phyloP scores from a whole-genome alignment of 2,888 invertebrate genomes.

The Boloria selene region DNA sequence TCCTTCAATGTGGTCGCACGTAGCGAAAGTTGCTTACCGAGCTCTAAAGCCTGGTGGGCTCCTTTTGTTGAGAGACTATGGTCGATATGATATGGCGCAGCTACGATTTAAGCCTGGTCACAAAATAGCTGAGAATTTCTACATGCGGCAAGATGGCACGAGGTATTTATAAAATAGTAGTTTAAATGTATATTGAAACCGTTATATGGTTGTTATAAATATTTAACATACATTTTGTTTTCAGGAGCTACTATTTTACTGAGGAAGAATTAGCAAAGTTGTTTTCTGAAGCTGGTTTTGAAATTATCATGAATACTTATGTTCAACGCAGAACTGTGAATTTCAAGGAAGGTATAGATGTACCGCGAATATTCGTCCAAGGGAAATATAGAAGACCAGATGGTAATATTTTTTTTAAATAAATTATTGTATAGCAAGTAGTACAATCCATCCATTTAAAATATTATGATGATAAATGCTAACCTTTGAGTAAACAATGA shows the following conservation, averaged over 20 bases:
- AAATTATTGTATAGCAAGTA: background rate
- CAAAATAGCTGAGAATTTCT: slow-evolving; percentile 95
- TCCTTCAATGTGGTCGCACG: slow-evolving; percentile 89
- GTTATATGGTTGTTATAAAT: background rate
- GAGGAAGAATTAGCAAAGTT: slow-evolving; percentile 86
- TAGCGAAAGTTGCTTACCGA: slow-evolving; percentile 84
- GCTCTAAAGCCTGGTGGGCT: slow-evolving; percentile 89
- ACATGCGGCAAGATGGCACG: slow-evolving; percentile 98
- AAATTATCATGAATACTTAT: slow-evolving; percentile 86
- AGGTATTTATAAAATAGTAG: slow-evolving; percentile 76
- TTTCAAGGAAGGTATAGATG: slow-evolving; percentile 94
- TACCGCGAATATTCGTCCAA: slow-evolving; percentile 96
- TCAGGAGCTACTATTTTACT: slow-evolving; percentile 90
- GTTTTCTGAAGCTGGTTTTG: slow-evolving; percentile 87
- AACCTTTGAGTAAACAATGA: slow-evolving; percentile 75
- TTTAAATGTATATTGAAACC: background rate
- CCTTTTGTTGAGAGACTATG: slow-evolving; percentile 96
- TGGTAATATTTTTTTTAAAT: slow-evolving; percentile 43
- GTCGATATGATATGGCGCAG: slow-evolving; percentile 97
- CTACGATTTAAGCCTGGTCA: slow-evolving; percentile 95
- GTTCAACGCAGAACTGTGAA: slow-evolving; percentile 95
- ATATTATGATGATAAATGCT: slow-evolving; percentile 74
- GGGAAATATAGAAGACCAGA: slow-evolving; percentile 87
- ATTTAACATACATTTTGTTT: slow-evolving; percentile 4
- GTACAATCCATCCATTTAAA: background rate